Evolutionary conservation across 2,888 invertebrate species (phyloP).

Genomic region (Heliconius ismenius): DNA sequence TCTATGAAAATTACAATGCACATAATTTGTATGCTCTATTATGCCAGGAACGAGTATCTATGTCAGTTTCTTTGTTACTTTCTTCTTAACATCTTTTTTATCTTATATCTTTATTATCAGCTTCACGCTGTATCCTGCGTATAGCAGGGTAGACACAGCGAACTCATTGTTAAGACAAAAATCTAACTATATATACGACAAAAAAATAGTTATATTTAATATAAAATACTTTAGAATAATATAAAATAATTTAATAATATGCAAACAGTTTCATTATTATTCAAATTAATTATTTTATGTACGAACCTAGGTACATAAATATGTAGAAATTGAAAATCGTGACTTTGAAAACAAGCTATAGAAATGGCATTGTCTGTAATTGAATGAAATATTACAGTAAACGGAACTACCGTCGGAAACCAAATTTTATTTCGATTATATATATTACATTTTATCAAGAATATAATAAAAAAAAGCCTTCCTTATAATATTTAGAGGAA

Average conservation of each 20-base stretch:
- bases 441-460: background rate
- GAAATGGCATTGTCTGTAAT: constrained; percentile 15
- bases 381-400: constrained; percentile 18
- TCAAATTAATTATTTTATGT: background rate
- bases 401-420: constrained; percentile 21
- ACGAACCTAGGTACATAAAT: background rate
- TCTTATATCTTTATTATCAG: background rate
- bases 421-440: background rate
- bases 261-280: background rate
- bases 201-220: background rate
- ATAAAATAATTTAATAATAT: background rate
- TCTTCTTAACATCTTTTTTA: background rate
- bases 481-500: background rate
- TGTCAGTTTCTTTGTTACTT: background rate
- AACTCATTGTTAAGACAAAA: no score
- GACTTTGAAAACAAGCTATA: constrained; percentile 10
- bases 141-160: no score
- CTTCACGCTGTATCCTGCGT: no score
- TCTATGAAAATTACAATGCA: constrained; percentile 9
- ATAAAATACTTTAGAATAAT: background rate
- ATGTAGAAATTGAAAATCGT: constrained; percentile 12
- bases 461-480: background rate
- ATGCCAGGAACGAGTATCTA: constrained; percentile 11
- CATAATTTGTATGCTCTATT: constrained; percentile 13
- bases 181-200: no score